Base-by-base conservation (phyloP, 2,888 invertebrate species). In the Parthenolecanium corni region DNA sequence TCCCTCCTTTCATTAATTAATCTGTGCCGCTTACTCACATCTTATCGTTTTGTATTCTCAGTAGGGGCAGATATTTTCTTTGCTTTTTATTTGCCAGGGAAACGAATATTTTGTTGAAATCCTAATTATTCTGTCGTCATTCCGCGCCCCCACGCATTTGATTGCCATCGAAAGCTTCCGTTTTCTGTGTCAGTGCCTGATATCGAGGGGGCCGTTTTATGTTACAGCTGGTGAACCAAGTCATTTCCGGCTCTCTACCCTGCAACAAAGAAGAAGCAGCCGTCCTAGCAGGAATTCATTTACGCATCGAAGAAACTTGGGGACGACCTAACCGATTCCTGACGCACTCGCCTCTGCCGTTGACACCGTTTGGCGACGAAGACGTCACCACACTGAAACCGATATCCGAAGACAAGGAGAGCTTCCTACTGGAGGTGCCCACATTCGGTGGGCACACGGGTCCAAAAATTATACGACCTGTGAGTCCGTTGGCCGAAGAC, bases 251-350 rank as follows among this genome's bases (percentile, higher is more conserved):
- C 2, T 77, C 78, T 42, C 71, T 82, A 65, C 80, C 80, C 2
- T 81, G 81, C 72, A 77, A 78, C 63, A 79, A 79, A 68, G 81
- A 82, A 67, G 82, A 82, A 68, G 81, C 81, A 0, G 80, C 81
- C 1, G 76, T 78, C 9, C 71, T 82, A 64, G 82, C 82, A 6
- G 79, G 80, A 46, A 80, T 82, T 62, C 81, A 82, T 71, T 74
- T 82, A 16, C 77, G 80, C 62, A 77, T 82, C 18, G 80, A 82
- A 68, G 78, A 79, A 68, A 78, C 77, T 70, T 77, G 76, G 76
- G 75, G 75, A 3, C 68, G 71, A 47, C 70, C 71, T 24, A 49
- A 53, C 20, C 49, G 4, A 21, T 23, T 25, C 11, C 25, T 52
- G 2, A 25, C 40, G 12, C 16, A 24, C 4, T 51, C 44, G 6